Base-by-base conservation (phyloP, 2,888 invertebrate species). In the Ferdinandea cuprea region DNA sequence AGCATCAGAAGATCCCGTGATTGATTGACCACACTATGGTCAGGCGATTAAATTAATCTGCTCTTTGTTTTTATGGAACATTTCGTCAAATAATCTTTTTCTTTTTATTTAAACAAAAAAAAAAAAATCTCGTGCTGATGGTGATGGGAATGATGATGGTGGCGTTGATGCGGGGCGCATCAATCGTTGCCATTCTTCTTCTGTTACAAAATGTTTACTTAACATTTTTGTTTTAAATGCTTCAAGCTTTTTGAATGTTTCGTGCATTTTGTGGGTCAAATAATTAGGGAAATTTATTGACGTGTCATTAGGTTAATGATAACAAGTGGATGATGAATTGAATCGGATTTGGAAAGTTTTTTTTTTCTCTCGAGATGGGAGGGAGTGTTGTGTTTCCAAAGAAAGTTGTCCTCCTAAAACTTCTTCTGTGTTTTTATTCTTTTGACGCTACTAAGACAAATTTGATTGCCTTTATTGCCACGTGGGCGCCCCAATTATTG, bases 261-360 rank as follows among this genome's bases (percentile, higher is more conserved):
- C 58, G 56, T 78, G 77, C 72, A 56, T 78, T 83, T 83, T 83
- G 72, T 83, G 78, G 83, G 83, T 83, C 78, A 83, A 50, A 83
- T 68, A 83, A 83, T 78, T 83, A 83, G 68, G 72, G 46, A 78
- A 83, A 83, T 83, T 83, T 78, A 83, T 83, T 56, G 83, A 72
- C 46, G 63, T 83, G 83, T 68, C 78, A 78, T 78, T 83, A 83
- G 63, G 78, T 83, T 83, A 83, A 83, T 78, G 83, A 83, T 83
- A 83, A 83, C 83, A 83, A 78, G 83, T 83, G 83, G 56, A 72
- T 78, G 83, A 83, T 83, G 68, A 61, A 83, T 83, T 72, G 72
- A 68, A 83, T 58, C 72, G 13, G 56, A 61, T 63, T 78, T 68
- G 25, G 73, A 78, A 78, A 72, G 78, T 81, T 9, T 6, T 9